Evolutionary conservation across 2,888 invertebrate species (phyloP).

Genomic region (Siphonodentalium dalli): DNA sequence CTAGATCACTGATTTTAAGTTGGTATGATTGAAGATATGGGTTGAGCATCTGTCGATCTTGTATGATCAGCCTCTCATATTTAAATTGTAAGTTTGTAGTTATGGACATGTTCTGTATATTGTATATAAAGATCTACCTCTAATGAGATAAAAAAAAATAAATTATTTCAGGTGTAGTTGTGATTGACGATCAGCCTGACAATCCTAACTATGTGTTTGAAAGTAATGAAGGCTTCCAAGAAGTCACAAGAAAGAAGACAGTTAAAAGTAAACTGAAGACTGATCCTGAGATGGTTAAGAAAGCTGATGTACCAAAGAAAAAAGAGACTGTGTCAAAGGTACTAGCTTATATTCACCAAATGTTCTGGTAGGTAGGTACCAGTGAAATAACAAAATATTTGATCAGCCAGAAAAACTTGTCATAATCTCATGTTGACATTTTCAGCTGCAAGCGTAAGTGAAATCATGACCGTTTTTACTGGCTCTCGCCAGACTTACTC

Average conservation of each 20-base stretch:
- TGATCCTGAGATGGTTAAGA: conserved; percentile 64
- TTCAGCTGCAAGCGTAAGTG: too few relatives aligned
- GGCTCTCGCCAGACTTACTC: too few relatives aligned
- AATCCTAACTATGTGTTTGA: conserved; percentile 66
- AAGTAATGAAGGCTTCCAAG: conserved; percentile 76
- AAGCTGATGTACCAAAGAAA: conserved; percentile 38
- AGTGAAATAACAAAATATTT: too few relatives aligned
- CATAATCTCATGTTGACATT: too few relatives aligned
- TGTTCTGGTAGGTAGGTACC: too few relatives aligned
- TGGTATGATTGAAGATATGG: too few relatives aligned
- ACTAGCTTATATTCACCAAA: too few relatives aligned
- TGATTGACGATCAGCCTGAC: conserved; percentile 68
- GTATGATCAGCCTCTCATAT: too few relatives aligned
- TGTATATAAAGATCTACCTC: background rate
- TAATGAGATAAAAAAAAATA: background rate
- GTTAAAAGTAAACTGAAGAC: conserved; percentile 61
- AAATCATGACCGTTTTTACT: too few relatives aligned
- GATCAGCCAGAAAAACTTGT: conserved; percentile 23
- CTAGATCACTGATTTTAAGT: too few relatives aligned
- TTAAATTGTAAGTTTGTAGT: too few relatives aligned
- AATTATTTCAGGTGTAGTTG: conserved; percentile 66
- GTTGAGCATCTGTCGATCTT: too few relatives aligned
- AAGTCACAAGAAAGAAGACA: conserved; percentile 80
- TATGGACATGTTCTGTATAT: background rate
- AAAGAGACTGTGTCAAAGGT: conserved; percentile 43